Conservation (phyloP, 2,797 vertebrate genomes). For the Acipenser transmontanus region DNA sequence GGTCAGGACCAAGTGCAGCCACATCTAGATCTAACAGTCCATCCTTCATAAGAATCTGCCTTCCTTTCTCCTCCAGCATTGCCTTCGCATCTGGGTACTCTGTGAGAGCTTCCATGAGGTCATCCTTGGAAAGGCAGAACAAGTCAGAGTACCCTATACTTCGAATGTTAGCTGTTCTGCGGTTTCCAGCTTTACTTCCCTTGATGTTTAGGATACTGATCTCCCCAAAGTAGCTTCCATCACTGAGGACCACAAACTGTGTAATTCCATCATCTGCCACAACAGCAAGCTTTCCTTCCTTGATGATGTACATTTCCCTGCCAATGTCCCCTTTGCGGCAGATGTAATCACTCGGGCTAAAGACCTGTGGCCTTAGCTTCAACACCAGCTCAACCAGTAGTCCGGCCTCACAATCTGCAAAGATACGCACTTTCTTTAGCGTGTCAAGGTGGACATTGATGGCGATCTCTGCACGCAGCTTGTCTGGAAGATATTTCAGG, state of each 20-base stretch:
- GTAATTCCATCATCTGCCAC: slow-evolving; percentile 88
- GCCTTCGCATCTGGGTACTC: slow-evolving; percentile 93
- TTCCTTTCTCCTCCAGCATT: slow-evolving; percentile 90
- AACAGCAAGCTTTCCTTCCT: slow-evolving; percentile 90
- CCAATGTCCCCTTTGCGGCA: slow-evolving; percentile 96
- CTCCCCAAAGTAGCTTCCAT: slow-evolving; percentile 92
- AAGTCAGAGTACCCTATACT: slow-evolving; percentile 94
- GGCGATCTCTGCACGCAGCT: slow-evolving; percentile 87
- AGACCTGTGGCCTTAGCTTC: slow-evolving; percentile 92
- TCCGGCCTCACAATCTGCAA: slow-evolving; percentile 91
- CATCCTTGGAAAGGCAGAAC: slow-evolving; percentile 92
- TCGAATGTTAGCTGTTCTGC: slow-evolving; percentile 90
- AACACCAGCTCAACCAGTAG: slow-evolving; percentile 88
- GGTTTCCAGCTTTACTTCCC: slow-evolving; percentile 90
- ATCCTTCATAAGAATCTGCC: slow-evolving; percentile 93
- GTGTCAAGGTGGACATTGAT: slow-evolving; percentile 95
- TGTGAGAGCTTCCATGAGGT: slow-evolving; percentile 91
- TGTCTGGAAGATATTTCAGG: slow-evolving; percentile 86
- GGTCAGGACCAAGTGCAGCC: slow-evolving; percentile 77
- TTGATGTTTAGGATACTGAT: slow-evolving; percentile 96
- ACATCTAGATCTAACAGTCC: slow-evolving; percentile 81
- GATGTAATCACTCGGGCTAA: slow-evolving; percentile 92
- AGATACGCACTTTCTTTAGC: slow-evolving; percentile 89
- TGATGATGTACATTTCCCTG: slow-evolving; percentile 97
- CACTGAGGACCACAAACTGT: slow-evolving; percentile 87